phyloP scores from a whole-genome alignment of 2,888 invertebrate genomes.

The Macrophya annulata region DNA sequence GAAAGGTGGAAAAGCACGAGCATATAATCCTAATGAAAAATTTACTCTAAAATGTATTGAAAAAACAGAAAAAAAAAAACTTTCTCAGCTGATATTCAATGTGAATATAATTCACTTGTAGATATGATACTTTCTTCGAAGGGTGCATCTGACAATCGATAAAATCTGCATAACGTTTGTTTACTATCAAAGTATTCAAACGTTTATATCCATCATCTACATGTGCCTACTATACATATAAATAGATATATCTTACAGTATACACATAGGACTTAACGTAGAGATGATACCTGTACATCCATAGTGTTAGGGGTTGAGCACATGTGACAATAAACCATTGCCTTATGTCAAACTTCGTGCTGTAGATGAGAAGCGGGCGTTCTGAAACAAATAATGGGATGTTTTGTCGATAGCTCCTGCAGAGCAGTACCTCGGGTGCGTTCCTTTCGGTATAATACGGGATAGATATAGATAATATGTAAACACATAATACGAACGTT shows the following conservation, averaged over 20 bases:
- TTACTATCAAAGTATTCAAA: neutral
- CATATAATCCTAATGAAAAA: neutral
- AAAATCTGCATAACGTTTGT: conserved; percentile 42
- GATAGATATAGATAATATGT: neutral
- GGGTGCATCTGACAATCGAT: conserved; percentile 47
- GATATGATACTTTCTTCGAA: neutral
- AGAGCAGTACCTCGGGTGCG: conserved; percentile 23
- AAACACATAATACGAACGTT: neutral
- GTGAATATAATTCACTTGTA: neutral
- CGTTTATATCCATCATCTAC: neutral
- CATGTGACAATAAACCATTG: conserved; percentile 97
- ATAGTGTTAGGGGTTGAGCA: conserved; percentile 94
- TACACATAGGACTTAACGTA: conserved; percentile 43
- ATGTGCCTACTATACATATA: conserved; percentile 8
- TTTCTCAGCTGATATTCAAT: neutral
- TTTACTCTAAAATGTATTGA: neutral
- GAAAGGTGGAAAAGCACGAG: neutral
- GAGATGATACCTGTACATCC: conserved; percentile 91
- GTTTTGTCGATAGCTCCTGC: conserved; percentile 50
- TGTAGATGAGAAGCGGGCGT: conserved; percentile 92
- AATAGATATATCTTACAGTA: conserved; percentile 1
- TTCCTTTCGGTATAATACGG: conserved; percentile 9
- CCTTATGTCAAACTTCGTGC: conserved; percentile 96
- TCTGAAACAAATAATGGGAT: conserved; percentile 82
- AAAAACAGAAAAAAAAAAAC: neutral